A percentile compares a stretch with the other conserved stretches of the same genome.
Conservation (phyloP, 2,113 vertebrate genomes). For the Lichenostomus cassidix region DNA sequence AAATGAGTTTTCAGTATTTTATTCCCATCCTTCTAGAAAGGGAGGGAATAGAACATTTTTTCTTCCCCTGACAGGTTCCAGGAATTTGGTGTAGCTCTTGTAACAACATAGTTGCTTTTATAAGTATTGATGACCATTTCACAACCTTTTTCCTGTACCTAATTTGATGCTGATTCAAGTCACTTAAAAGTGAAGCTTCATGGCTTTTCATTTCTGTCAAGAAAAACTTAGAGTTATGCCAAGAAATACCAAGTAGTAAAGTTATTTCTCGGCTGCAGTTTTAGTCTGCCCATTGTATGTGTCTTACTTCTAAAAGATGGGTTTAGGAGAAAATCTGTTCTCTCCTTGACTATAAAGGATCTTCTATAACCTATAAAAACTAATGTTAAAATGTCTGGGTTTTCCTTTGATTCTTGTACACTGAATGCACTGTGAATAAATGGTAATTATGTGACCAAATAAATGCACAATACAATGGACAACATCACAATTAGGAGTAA, state of each 20-base stretch:
- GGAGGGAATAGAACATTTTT: neutral
- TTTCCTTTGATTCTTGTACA: neutral
- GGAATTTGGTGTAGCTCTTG: neutral
- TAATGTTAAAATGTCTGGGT: accelerated
- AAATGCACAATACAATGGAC: neutral
- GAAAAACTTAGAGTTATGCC: neutral
- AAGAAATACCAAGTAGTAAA: neutral
- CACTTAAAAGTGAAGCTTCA: neutral
- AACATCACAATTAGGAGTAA: neutral
- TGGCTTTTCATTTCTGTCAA: neutral
- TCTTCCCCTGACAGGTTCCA: neutral
- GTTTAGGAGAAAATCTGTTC: neutral
- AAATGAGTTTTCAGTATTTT: neutral
- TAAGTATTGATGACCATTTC: neutral
- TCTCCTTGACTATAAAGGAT: neutral
- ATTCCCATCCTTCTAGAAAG: neutral
- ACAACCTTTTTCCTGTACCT: neutral
- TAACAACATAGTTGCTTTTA: neutral
- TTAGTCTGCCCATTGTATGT: neutral
- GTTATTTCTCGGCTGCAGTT: neutral
- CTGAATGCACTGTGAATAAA: neutral
- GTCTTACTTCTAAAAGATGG: neutral
- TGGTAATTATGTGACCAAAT: neutral
- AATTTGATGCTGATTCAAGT: neutral
- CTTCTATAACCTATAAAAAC: neutral